A percentile compares a stretch with the other conserved stretches of the same genome.
Conservation (phyloP, 2,113 vertebrate species). For the Notarius lentiginosus region DNA sequence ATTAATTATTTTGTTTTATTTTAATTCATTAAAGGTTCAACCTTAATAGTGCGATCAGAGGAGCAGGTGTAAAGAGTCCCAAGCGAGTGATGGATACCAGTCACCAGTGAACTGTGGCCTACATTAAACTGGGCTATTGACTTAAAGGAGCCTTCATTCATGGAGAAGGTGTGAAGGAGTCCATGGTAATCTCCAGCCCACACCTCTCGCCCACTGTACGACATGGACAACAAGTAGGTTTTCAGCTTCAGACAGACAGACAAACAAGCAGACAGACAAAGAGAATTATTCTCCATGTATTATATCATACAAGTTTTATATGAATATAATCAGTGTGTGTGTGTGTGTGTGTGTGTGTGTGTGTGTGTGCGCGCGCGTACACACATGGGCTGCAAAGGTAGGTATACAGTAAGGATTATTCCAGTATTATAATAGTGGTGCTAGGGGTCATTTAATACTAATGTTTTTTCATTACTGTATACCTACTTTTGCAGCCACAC, state of each 20-base stretch:
- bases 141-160: slow-evolving; percentile 71
- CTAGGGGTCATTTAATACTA: too few relatives aligned
- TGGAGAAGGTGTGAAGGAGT: slow-evolving; percentile 79
- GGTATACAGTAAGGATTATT: too few relatives aligned
- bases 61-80: slow-evolving; percentile 87
- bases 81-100: slow-evolving; percentile 77
- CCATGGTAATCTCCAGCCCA: slow-evolving; percentile 89
- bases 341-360: too few relatives aligned
- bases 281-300: neutral
- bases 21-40: slow-evolving; percentile 45
- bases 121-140: slow-evolving; percentile 77
- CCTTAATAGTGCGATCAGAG: slow-evolving; percentile 84
- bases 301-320: neutral
- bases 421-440: too few relatives aligned
- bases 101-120: slow-evolving; percentile 84
- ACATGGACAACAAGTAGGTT: slow-evolving; percentile 85
- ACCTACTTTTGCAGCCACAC: too few relatives aligned
- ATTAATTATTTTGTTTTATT: neutral
- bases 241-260: slow-evolving; percentile 71
- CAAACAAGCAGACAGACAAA: neutral
- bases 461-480: too few relatives aligned
- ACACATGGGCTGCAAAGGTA: too few relatives aligned
- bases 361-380: too few relatives aligned
- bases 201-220: slow-evolving; percentile 77
- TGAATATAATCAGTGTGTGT: too few relatives aligned